Conservation (phyloP, 2,797 vertebrate genomes). For the Dallia pectoralis region DNA sequence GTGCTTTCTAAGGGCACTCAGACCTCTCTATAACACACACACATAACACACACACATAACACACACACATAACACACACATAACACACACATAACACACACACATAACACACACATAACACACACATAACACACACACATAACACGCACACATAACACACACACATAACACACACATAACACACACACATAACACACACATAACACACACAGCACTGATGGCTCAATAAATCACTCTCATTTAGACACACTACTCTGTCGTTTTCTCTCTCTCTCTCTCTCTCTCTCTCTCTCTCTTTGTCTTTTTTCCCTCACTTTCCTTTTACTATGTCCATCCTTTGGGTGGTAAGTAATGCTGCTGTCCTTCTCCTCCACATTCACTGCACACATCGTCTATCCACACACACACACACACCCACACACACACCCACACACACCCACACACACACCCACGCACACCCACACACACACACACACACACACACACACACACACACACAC, state of each 20-base stretch:
- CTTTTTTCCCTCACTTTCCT: neutral
- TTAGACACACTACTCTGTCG: neutral
- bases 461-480: neutral
- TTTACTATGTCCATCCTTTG: neutral
- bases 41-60: conserved; percentile 30
- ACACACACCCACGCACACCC: neutral
- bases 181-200: conserved; percentile 29
- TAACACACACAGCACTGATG: conserved; percentile 22
- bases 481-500: conserved; percentile 9
- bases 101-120: conserved; percentile 36
- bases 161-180: conserved; percentile 34
- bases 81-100: conserved; percentile 35
- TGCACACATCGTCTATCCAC: neutral
- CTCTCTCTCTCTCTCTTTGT: neutral
- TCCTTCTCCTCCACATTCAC: neutral
- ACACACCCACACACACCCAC: conserved; percentile 12
- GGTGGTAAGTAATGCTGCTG: neutral
- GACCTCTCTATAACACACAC: conserved; percentile 29
- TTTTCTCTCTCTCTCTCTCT: neutral
- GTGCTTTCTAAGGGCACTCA: conserved; percentile 31
- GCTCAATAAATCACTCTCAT: neutral
- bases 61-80: conserved; percentile 32
- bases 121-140: too few relatives aligned
- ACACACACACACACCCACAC: neutral
- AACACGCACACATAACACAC: conserved; percentile 36